Evolutionary conservation across 2,888 invertebrate genomes (phyloP), one percentile per base, ranked within the genome.

Genomic region (Tridacna crocea): DNA sequence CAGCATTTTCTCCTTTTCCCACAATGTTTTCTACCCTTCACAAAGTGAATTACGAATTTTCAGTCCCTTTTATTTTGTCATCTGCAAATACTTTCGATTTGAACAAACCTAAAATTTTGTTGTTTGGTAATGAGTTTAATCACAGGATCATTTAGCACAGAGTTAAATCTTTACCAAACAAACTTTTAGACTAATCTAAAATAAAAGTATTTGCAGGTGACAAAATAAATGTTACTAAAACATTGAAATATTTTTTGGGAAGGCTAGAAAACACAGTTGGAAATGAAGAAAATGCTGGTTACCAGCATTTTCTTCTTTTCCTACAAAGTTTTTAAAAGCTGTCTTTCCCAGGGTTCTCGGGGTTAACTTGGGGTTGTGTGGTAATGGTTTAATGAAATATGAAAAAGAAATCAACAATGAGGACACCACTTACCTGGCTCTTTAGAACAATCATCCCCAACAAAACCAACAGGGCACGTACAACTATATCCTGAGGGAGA

Each of bases 401-500:
- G 3, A 15, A 55, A 19, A 19, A 36, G 8, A 36, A 36, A 36
- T 36, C 36, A 36, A 36, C 36, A 36, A 36, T 4, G 36, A 36
- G 36, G 8, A 36, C 3, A 2, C 36, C 8, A 36, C 65, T 19
- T 60, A 73, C 73, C 60, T 58, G 73, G 73, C 3, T 48, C 4
- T 11, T 27, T 19, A 26, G 55, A 27, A 27, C 73, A 73, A 13
- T 27, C 27, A n/a, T 13, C 36, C n/a, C 73, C 73, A 6, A 27
- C 19, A 19, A 27, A 73, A 1, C 73, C 73, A 27, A 19, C 60
- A n/a, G 27, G 58, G 19, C 73, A 73, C 4, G 12, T 13, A 36
- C 73, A 73, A 17, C 10, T 58, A 36, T 73, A 73, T n/a, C 60
- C 73, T 12, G n/a, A n/a, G n/a, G n/a, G 2, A 12, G 60, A 27